phyloP scores from a whole-genome alignment of 1,140 invertebrate species.

The Andrena cerasifolii region DNA sequence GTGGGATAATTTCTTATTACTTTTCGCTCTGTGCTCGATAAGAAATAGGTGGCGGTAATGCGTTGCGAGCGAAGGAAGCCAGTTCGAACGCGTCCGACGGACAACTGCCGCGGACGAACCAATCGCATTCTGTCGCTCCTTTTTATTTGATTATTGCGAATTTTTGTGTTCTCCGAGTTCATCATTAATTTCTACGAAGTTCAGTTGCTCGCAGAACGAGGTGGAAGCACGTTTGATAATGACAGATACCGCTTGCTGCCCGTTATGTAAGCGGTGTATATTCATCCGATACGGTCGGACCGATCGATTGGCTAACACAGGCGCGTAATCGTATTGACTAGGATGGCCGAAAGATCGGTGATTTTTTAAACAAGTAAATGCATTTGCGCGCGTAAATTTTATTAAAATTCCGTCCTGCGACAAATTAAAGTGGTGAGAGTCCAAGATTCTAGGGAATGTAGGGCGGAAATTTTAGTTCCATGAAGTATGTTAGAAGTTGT shows the following conservation, averaged over 20 bases:
- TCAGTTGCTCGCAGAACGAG: neutral
- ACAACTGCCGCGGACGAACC: neutral
- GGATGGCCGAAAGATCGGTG: neutral
- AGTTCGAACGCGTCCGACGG: constrained; percentile 33
- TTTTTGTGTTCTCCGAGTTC: fast-evolving
- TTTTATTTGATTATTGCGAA: neutral
- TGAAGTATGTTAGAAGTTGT: too few relatives aligned
- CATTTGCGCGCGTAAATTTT: neutral
- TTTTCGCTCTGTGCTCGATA: neutral
- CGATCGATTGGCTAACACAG: constrained; percentile 21
- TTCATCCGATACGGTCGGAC: constrained; percentile 21
- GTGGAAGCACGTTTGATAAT: neutral
- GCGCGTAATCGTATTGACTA: constrained; percentile 4
- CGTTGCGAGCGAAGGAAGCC: neutral
- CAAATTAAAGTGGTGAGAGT: too few relatives aligned
- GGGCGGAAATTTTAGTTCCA: too few relatives aligned
- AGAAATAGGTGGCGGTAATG: neutral
- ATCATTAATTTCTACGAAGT: too few relatives aligned
- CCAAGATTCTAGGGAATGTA: too few relatives aligned
- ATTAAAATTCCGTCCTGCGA: neutral
- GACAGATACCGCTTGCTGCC: constrained; percentile 23
- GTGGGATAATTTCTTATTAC: neutral
- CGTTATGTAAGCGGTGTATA: constrained; percentile 26
- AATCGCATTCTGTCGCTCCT: neutral
- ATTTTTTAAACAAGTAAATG: neutral